Evolutionary conservation across 2,113 vertebrate genomes (phyloP).

Genomic region (Xenotilapia caudafasciata): DNA sequence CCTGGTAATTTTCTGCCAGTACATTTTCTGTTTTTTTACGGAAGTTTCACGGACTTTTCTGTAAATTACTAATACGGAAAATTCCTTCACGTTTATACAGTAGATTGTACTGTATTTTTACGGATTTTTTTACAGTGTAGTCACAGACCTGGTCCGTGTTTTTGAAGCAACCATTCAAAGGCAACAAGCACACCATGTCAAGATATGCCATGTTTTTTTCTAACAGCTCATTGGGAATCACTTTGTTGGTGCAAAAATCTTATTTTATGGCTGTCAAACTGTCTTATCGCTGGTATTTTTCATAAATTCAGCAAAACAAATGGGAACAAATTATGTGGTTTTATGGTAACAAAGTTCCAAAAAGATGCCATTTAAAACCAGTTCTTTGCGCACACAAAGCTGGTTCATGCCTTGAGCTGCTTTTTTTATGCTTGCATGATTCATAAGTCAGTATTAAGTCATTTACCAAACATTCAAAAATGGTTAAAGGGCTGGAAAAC

Average conservation of each 20-base stretch:
- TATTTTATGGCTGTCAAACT: background rate
- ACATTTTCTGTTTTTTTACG: too few species aligned
- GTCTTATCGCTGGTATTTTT: fast-evolving
- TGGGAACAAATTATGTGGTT: background rate
- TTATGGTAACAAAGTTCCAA: background rate
- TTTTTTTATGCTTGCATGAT: background rate
- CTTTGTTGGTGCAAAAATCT: fast-evolving
- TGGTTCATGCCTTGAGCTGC: background rate
- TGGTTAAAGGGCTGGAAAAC: background rate
- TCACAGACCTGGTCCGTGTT: fast-evolving
- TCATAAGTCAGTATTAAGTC: background rate
- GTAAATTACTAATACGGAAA: too few species aligned
- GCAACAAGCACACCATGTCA: background rate
- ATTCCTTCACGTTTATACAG: too few species aligned
- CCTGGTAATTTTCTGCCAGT: too few species aligned
- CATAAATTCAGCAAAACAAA: background rate
- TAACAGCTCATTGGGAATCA: background rate
- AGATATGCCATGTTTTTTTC: fast-evolving
- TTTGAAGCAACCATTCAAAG: background rate
- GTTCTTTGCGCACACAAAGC: fast-evolving
- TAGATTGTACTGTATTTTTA: too few species aligned
- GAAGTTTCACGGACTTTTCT: too few species aligned
- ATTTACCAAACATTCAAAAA: background rate
- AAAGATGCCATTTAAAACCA: background rate
- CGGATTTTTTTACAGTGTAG: too few species aligned